phyloP scores from a whole-genome alignment of 2,888 invertebrate genomes.

The Bembecia ichneumoniformis region DNA sequence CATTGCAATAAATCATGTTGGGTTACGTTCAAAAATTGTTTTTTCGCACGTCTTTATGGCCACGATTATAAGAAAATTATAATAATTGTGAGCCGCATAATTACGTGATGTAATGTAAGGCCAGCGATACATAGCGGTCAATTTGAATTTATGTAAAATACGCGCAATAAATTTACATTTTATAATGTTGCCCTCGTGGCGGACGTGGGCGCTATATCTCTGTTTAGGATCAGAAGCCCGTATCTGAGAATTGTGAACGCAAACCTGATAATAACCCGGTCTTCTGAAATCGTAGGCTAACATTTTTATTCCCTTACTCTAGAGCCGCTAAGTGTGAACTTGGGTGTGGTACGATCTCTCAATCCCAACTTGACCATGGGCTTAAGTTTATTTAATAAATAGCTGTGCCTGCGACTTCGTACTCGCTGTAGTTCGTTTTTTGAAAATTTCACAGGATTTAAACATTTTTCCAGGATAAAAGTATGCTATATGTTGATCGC shows the following conservation, averaged over 20 bases:
- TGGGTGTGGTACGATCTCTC: no score
- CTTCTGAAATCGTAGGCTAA: slow-evolving; percentile 2
- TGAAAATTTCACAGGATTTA: no score
- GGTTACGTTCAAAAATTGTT: slow-evolving; percentile 55
- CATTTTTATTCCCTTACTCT: no score
- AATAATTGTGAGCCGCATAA: slow-evolving; percentile 65
- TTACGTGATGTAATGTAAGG: slow-evolving; percentile 61
- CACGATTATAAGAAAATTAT: slow-evolving; percentile 69
- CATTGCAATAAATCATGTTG: slow-evolving; percentile 52
- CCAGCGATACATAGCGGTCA: slow-evolving; percentile 53
- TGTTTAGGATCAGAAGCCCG: slow-evolving; percentile 52
- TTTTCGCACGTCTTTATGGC: slow-evolving; percentile 67
- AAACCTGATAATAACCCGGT: slow-evolving; percentile 29
- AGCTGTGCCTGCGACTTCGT: no score
- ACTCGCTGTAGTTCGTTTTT: no score
- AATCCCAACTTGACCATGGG: no score
- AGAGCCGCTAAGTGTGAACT: no score
- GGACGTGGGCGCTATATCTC: slow-evolving; percentile 53
- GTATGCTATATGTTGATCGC: no score
- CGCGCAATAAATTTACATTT: slow-evolving; percentile 69
- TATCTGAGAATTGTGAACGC: slow-evolving; percentile 46
- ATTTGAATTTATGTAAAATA: slow-evolving; percentile 70
- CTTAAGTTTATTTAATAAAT: no score
- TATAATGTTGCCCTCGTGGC: slow-evolving; percentile 51
- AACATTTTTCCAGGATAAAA: no score